Evolutionary conservation across 2,888 invertebrate species (phyloP), one percentile per base, ranked within the genome.

Genomic region (Ornithoptera priamus): DNA sequence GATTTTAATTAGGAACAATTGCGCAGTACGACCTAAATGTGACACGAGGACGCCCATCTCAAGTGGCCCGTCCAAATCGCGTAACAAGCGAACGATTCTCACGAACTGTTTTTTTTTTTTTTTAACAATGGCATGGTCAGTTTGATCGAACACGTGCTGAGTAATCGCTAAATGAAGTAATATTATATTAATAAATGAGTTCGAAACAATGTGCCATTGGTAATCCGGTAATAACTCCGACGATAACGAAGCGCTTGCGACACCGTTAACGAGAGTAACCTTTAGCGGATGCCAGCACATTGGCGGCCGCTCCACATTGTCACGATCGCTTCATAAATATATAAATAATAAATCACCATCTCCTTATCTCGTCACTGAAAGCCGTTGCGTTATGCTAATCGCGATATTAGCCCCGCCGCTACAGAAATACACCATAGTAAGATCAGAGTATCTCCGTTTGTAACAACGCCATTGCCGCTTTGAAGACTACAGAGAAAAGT

Each of bases 1-100:
- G 92, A 90, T 90, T 92, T 70, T 92, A 92, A 92, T 92, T 92
- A 92, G 92, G 91, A 92, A 89, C 89, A 89, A 85, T 91, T 90
- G 90, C 92, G 90, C 88, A 24, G 83, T 83, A 24, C 61, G 82
- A 83, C 89, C 90, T 90, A 89, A 79, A 92, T 90, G 88, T 89
- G 90, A 90, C 89, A 91, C 91, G 92, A 91, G 91, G 92, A 90
- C 91, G 89, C 84, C 90, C 89, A 86, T 89, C 87, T 86, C 82
- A 84, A 82, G 76, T 72, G 75, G 78, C n/a, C 61, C 12, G 39
- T 36, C 5, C 42, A n/a, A 61, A 12, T 30, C 59, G 59, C 59
- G 30, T 18, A 30, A n/a, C n/a, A 20, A 36, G 36, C 39, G 12
- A n/a, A n/a, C 61, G 76, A 81, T 87, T 88, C 89, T 85, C 88